phyloP scores from a whole-genome alignment of 2,113 vertebrate genomes.

The Pterocles burchelli region DNA sequence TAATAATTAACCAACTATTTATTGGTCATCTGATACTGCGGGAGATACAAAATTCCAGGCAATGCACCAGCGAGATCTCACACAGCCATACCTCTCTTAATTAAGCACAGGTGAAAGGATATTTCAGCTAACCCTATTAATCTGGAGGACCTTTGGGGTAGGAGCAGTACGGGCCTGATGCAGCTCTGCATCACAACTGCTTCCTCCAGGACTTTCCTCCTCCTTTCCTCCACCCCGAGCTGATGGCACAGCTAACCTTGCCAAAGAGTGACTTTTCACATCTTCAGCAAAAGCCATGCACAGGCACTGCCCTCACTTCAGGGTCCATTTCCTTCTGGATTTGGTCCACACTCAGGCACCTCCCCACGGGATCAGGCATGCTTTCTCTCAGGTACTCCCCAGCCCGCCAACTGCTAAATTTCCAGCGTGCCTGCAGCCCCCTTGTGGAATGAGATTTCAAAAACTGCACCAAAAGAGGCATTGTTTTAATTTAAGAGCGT shows the following conservation, averaged over 20 bases:
- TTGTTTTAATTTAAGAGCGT: constrained; percentile 29
- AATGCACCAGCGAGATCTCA: neutral
- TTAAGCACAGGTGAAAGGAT: neutral
- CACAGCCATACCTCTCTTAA: neutral
- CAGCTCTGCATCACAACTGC: neutral
- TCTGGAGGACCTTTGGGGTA: neutral
- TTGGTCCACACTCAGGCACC: rapidly evolving
- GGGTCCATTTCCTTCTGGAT: neutral
- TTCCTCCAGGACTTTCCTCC: neutral
- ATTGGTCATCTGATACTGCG: constrained; percentile 36
- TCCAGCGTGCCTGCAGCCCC: constrained; percentile 71
- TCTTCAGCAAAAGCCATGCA: neutral
- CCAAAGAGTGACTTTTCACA: neutral
- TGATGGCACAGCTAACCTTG: neutral
- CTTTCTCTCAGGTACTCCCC: neutral
- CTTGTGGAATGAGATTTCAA: constrained; percentile 77
- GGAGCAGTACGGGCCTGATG: neutral
- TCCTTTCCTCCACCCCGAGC: neutral
- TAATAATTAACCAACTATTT: constrained; percentile 64
- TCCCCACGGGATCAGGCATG: neutral
- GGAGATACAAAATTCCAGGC: neutral
- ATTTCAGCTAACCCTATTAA: neutral
- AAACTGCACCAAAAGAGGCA: constrained; percentile 13
- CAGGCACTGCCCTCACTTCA: neutral
- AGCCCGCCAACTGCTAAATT: neutral